A percentile compares a stretch with the other conserved stretches of the same genome.
These are phyloP conservation scores for Pongo pygmaeus DNA, from an alignment of 2,113 vertebrate species.

Conservation along the genomic window DNA sequence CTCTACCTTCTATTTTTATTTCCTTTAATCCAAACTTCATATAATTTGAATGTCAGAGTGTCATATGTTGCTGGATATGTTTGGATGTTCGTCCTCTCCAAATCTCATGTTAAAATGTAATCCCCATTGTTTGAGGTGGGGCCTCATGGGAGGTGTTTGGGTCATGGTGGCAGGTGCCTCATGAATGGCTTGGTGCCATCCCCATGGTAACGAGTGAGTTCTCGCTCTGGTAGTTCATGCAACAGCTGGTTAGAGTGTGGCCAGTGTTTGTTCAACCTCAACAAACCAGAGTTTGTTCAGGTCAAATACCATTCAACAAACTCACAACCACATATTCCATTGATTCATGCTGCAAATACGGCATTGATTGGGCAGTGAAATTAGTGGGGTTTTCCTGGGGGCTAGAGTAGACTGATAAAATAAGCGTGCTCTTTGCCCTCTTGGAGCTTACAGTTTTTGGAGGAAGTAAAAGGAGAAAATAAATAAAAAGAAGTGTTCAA, in stretches of 20 bases:
- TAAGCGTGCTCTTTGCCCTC: background rate
- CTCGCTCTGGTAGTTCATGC: no score
- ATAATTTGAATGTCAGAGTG: background rate
- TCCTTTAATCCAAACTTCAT: conserved; percentile 10
- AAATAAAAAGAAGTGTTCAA: background rate
- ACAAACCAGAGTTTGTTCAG: conserved; percentile 49
- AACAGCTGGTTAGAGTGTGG: no score
- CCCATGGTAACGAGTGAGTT: no score
- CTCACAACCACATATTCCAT: conserved; percentile 54
- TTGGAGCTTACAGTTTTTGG: background rate
- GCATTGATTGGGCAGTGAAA: background rate
- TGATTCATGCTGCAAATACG: background rate
- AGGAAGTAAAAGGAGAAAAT: background rate
- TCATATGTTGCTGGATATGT: background rate
- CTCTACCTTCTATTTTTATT: background rate
- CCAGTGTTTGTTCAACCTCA: no score
- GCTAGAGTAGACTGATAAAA: background rate
- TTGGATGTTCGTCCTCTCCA: no score
- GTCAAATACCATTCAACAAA: conserved; percentile 73
- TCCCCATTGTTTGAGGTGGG: no score
- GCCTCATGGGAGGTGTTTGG: no score
- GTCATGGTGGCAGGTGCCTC: no score
- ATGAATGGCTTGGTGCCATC: no score
- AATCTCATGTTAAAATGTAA: no score
- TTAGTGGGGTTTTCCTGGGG: background rate